These are phyloP conservation scores for Drosophila lacicola DNA, from an alignment of 2,888 invertebrate genomes.

Conservation along the genomic window DNA sequence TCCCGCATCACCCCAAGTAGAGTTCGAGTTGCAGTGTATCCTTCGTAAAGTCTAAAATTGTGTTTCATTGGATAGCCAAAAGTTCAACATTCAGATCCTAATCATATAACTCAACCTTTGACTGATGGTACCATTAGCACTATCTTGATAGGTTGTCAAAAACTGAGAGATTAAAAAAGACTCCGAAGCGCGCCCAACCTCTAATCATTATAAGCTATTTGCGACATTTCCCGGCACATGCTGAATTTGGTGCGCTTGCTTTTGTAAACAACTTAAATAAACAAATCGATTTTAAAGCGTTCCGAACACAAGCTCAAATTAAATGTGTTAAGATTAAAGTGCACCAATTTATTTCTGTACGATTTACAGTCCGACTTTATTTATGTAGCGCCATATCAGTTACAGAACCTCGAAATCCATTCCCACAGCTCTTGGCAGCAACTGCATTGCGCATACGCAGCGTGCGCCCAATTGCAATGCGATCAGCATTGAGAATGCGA, in stretches of 20 bases:
- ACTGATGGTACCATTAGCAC: no score
- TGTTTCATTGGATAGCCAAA: no score
- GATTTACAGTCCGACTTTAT: neutral
- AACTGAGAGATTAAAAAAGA: no score
- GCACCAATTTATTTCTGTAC: conserved; percentile 9
- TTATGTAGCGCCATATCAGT: conserved; percentile 19
- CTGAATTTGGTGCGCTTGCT: no score
- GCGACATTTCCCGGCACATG: no score
- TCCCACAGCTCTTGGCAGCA: conserved; percentile 29
- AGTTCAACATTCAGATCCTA: no score
- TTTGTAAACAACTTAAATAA: neutral
- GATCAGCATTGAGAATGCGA: conserved; percentile 27
- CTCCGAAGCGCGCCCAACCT: no score
- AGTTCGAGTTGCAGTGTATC: no score
- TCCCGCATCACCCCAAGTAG: no score
- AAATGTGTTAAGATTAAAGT: neutral
- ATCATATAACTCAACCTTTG: no score
- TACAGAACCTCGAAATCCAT: conserved; percentile 22
- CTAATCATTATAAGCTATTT: neutral
- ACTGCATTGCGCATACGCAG: conserved; percentile 56
- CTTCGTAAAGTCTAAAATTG: no score
- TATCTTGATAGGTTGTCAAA: no score
- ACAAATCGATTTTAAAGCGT: neutral
- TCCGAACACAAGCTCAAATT: neutral
- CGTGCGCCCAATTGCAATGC: conserved; percentile 43